phyloP scores from a whole-genome alignment of 2,113 vertebrate genomes.

The Lethenteron reissneri region DNA sequence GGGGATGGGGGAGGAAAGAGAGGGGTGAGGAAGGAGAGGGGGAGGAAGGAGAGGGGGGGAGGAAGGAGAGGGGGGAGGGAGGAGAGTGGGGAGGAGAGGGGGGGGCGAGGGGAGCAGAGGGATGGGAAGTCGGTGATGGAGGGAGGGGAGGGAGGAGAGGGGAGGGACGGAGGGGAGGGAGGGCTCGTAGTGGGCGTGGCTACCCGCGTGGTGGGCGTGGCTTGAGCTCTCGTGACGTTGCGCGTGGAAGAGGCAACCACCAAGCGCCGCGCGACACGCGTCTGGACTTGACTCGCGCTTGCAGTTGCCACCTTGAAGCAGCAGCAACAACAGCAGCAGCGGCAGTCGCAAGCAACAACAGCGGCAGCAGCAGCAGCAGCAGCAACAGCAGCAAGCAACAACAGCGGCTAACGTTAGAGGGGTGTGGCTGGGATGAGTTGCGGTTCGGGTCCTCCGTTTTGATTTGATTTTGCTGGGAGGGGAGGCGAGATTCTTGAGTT shows the following conservation, averaged over 20 bases:
- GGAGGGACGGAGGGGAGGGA: background rate
- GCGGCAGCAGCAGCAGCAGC: background rate
- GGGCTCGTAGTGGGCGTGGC: background rate
- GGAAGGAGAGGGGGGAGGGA: slow-evolving; percentile 22
- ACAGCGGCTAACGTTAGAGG: too few relatives aligned
- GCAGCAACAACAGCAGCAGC: background rate
- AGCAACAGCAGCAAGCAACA: too few relatives aligned
- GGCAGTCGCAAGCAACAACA: too few relatives aligned
- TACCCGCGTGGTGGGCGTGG: background rate
- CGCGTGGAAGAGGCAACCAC: background rate
- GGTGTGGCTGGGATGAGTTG: too few relatives aligned
- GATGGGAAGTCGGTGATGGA: background rate
- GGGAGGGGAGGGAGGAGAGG: background rate
- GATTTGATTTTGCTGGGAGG: too few relatives aligned
- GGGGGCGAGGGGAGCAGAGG: slow-evolving; percentile 19
- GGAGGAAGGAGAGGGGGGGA: background rate
- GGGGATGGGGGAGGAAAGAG: background rate
- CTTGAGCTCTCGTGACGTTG: too few relatives aligned
- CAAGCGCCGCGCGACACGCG: background rate
- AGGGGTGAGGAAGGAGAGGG: background rate
- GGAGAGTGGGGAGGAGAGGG: slow-evolving; percentile 18
- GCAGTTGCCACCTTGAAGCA: background rate
- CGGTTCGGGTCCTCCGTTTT: too few relatives aligned
- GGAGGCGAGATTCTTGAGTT: too few relatives aligned
- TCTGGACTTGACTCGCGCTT: background rate